phyloP scores from a whole-genome alignment of 2,797 vertebrate species.

The Paedocypris micromegethes region DNA sequence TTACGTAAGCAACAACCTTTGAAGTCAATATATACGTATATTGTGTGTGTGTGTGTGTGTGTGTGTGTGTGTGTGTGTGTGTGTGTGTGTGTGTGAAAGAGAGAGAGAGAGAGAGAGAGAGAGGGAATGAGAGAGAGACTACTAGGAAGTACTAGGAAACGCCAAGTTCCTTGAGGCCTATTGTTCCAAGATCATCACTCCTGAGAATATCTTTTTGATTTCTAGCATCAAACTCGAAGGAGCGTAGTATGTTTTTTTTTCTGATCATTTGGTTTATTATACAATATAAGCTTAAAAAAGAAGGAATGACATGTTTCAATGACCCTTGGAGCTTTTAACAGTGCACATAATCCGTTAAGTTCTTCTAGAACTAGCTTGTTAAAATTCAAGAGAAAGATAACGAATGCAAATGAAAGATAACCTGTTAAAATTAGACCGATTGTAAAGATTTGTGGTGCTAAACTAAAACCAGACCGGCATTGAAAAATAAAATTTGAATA shows the following conservation, averaged over 20 bases:
- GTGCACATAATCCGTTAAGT: background rate
- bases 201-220: slow-evolving; percentile 15
- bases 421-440: no score
- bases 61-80: slow-evolving; percentile 16
- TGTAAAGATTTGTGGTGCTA: no score
- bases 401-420: no score
- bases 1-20: slow-evolving; percentile 26
- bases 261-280: slow-evolving; percentile 35
- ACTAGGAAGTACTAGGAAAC: no score
- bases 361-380: no score
- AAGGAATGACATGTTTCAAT: slow-evolving; percentile 27
- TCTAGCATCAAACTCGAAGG: slow-evolving; percentile 15
- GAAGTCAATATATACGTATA: slow-evolving; percentile 8
- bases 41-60: slow-evolving; percentile 22
- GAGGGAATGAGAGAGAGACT: no score
- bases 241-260: slow-evolving; percentile 14
- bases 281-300: slow-evolving; percentile 21
- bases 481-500: no score
- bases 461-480: no score
- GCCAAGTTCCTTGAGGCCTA: background rate
- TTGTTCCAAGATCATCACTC: slow-evolving; percentile 9
- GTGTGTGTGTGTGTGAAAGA: slow-evolving; percentile 32
- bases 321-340: slow-evolving; percentile 31
- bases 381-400: no score
- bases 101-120: slow-evolving; percentile 36